Conservation (phyloP, 2,888 invertebrate species). For the Myopa tessellatipennis region DNA sequence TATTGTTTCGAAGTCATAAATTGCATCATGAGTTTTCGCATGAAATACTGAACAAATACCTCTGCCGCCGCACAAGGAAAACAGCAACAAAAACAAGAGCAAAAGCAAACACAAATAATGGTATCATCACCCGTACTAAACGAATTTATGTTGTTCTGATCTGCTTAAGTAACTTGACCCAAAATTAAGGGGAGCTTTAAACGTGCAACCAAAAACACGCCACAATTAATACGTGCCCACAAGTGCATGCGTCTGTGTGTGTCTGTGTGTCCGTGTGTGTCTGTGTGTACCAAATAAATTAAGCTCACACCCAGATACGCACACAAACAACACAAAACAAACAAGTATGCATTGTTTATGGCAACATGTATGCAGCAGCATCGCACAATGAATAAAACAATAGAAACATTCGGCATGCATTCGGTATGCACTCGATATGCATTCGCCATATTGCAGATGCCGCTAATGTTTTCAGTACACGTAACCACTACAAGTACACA, state of each 20-base stretch:
- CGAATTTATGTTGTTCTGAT: not conserved
- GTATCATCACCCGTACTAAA: no score
- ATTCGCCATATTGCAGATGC: not conserved
- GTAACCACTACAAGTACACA: not conserved
- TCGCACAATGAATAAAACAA: not conserved
- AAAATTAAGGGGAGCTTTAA: constrained; percentile 13
- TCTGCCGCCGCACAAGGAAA: no score
- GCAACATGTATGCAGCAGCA: constrained; percentile 4
- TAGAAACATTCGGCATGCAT: not conserved
- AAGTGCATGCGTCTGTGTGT: not conserved
- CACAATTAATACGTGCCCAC: not conserved
- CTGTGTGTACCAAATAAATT: no score
- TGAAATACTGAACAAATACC: no score
- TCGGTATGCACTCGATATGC: not conserved
- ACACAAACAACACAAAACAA: not conserved
- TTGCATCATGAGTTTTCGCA: no score
- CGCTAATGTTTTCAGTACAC: not conserved
- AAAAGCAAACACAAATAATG: no score
- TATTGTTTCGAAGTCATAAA: no score
- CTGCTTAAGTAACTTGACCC: not conserved
- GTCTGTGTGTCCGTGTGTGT: not conserved
- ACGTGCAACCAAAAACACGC: not conserved
- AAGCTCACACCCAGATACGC: not conserved
- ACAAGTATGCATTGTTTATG: not conserved
- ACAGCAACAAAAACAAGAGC: no score